phyloP scores from a whole-genome alignment of 2,113 vertebrate species.

The Dipodomys ordii region DNA sequence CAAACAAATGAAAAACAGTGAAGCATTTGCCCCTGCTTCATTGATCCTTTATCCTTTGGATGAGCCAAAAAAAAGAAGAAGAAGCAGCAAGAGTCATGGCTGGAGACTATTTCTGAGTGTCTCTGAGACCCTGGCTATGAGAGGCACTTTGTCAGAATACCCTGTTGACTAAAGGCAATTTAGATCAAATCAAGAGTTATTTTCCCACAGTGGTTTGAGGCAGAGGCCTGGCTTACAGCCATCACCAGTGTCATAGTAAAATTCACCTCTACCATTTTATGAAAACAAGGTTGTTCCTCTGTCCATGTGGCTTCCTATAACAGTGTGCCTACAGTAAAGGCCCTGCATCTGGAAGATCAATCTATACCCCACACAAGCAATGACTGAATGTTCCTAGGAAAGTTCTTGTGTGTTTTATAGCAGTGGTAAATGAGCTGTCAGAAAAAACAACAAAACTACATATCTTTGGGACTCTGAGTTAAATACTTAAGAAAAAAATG shows the following conservation, averaged over 20 bases:
- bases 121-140: neutral
- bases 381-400: neutral
- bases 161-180: neutral
- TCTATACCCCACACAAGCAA: neutral
- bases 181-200: neutral
- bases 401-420: neutral
- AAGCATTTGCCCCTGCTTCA: neutral
- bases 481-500: neutral
- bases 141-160: neutral
- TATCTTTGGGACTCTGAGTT: neutral
- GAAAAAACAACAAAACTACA: neutral
- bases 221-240: neutral
- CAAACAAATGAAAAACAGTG: neutral
- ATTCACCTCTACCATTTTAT: neutral
- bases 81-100: neutral
- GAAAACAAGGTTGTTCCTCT: neutral
- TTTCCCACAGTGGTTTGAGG: neutral
- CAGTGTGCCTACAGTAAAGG: neutral
- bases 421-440: neutral
- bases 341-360: neutral
- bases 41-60: neutral
- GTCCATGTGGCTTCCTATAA: neutral
- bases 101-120: neutral
- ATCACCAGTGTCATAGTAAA: neutral
- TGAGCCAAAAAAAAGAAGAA: no score